Evolutionary conservation across 2,888 invertebrate genomes (phyloP), one percentile per base, ranked within the genome.

Genomic region (Bhutanitis thaidina): DNA sequence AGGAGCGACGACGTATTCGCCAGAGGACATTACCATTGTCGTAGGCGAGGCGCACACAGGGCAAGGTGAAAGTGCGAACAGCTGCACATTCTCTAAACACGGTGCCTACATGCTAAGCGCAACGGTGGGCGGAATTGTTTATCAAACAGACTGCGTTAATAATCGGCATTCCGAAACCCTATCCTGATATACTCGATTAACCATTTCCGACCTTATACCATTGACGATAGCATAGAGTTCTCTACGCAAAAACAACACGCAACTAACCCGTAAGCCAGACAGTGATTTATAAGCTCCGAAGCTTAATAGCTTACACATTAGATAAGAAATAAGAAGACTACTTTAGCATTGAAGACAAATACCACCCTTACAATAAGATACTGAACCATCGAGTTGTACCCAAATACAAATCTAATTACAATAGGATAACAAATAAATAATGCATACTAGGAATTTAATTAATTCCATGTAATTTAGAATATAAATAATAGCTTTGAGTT

Each of bases 21-120:
- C 64, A 58, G 55, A 65, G 61, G 68, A 65, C 72, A 77, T 65
- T 63, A 57, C 62, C 63, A 65, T 61, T 61, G 71, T 76, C 71
- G 68, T 80, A 77, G 76, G 74, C 73, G 69, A 67, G 59, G 7
- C 40, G 27, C 62, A 52, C 69, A 64, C 71, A 67, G 77, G 74
- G 65, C 76, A 74, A 79, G 80, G 83, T 83, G 84, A 84, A 83
- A 85, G 84, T 80, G 75, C 70, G 69, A 69, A 69, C 76, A 76
- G 77, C 72, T 74, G 75, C 66, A 69, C 65, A 62, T 61, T 57
- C 56, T 59, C 58, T 51, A 59, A 57, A 53, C 45, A 62, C 44
- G 61, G 67, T 55, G 58, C 67, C 65, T 62, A 60, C 38, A 25
- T 67, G 65, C 67, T 54, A 1, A 61, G 56, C 58, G 57, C 58